phyloP scores from a whole-genome alignment of 2,888 invertebrate genomes.

The Tryphoninae sp. region DNA sequence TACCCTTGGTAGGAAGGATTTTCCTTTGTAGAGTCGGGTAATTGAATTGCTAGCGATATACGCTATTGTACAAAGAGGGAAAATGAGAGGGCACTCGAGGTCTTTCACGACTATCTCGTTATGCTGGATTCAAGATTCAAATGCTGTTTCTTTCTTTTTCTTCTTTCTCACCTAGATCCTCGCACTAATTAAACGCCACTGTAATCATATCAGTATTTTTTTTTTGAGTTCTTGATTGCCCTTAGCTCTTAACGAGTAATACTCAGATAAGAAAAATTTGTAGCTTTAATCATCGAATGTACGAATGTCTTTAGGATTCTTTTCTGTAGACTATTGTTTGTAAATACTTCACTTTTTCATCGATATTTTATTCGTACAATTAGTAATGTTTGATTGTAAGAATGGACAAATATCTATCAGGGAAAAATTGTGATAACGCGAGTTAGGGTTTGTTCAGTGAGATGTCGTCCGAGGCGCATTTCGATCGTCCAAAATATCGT shows the following conservation, averaged over 20 bases:
- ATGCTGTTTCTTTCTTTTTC: neutral
- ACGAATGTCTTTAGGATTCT: no score
- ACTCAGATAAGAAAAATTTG: no score
- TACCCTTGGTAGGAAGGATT: constrained; percentile 24
- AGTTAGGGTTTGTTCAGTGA: neutral
- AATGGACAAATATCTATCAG: neutral
- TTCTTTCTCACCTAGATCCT: neutral
- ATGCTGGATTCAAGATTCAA: constrained; percentile 14
- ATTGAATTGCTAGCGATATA: constrained; percentile 40
- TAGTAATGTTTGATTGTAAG: neutral
- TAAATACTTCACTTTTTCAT: neutral
- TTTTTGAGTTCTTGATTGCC: neutral
- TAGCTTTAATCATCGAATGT: no score
- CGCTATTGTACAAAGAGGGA: constrained; percentile 12
- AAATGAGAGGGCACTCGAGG: constrained; percentile 19
- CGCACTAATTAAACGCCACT: neutral
- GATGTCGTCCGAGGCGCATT: neutral
- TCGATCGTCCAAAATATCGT: constrained; percentile 34
- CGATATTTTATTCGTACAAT: neutral
- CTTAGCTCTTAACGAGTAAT: no score
- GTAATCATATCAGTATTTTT: neutral
- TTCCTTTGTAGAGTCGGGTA: constrained; percentile 49
- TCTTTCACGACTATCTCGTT: constrained; percentile 8
- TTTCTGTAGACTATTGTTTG: neutral
- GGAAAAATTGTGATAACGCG: neutral